Conservation (phyloP, 2,113 vertebrate species). For the Brachyhypopomus gauderio region DNA sequence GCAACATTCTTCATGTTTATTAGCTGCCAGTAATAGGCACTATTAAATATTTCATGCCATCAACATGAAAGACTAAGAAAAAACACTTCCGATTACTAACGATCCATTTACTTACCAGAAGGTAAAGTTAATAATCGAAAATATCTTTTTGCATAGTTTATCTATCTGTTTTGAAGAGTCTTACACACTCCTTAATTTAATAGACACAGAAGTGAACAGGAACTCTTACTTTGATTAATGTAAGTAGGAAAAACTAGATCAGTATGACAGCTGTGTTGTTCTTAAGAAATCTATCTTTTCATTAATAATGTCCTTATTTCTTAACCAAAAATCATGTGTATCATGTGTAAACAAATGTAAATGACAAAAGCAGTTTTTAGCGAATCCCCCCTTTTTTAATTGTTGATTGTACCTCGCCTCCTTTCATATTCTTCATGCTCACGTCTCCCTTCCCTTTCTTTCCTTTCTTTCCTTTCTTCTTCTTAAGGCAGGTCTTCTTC, state of each 20-base stretch:
- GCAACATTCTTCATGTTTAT: conserved; percentile 40
- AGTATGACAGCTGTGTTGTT: no score
- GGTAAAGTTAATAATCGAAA: conserved; percentile 21
- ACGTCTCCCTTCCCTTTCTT: conserved; percentile 97
- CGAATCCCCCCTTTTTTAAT: conserved; percentile 8
- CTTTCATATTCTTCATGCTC: conserved; percentile 97
- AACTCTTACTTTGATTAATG: conserved; percentile 8
- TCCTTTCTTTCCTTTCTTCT: conserved; percentile 97
- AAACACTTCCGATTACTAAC: conserved; percentile 37
- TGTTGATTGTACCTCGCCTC: conserved; percentile 74
- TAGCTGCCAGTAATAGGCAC: conserved; percentile 26
- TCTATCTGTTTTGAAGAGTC: background rate
- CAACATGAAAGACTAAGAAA: conserved; percentile 47
- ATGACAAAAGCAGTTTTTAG: background rate
- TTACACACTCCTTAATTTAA: background rate
- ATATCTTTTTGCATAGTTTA: background rate
- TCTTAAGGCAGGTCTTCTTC: conserved; percentile 99
- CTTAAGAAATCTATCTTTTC: background rate
- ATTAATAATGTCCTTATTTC: no score
- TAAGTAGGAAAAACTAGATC: no score
- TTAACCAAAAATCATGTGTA: no score
- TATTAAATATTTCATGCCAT: conserved; percentile 53
- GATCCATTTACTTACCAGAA: conserved; percentile 32
- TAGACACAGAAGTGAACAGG: background rate
- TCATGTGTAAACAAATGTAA: background rate